These are phyloP conservation scores for Neopelma chrysocephalum DNA, from an alignment of 2,797 vertebrate species.

Conservation along the genomic window DNA sequence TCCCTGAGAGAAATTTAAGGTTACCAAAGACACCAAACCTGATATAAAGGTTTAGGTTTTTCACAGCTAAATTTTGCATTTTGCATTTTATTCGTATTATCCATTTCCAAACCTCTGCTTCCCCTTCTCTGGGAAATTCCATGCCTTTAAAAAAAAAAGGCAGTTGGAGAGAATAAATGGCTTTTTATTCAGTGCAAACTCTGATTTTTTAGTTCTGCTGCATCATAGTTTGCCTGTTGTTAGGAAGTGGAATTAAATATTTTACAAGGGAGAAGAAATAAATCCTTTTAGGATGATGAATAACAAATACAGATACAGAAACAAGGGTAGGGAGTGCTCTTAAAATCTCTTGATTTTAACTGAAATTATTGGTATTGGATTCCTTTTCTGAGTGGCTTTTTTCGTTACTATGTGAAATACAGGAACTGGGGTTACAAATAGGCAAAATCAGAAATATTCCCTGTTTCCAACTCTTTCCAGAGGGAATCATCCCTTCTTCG, in stretches of 20 bases:
- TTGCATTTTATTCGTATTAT: constrained; percentile 12
- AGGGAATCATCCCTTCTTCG: background rate
- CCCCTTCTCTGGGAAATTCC: constrained; percentile 31
- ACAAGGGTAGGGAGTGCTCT: background rate
- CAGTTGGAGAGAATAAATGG: constrained; percentile 20
- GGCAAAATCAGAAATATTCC: background rate
- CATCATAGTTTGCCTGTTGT: background rate
- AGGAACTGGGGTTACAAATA: background rate
- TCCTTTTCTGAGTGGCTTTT: background rate
- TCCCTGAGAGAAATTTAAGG: background rate
- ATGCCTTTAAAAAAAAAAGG: background rate
- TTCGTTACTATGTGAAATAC: background rate
- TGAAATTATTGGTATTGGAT: background rate
- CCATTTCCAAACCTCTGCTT: constrained; percentile 30
- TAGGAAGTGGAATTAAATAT: background rate
- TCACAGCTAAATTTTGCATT: constrained; percentile 2
- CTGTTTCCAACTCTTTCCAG: background rate
- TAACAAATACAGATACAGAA: background rate
- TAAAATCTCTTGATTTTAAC: background rate
- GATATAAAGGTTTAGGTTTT: background rate
- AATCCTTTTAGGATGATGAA: background rate
- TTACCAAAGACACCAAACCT: background rate
- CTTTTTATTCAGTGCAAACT: constrained; percentile 45
- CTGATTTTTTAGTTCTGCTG: constrained; percentile 25
- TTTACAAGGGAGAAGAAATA: background rate